Evolutionary conservation across 2,888 invertebrate species (phyloP), one percentile per base, ranked within the genome.

Genomic region (Agrochola circellaris): DNA sequence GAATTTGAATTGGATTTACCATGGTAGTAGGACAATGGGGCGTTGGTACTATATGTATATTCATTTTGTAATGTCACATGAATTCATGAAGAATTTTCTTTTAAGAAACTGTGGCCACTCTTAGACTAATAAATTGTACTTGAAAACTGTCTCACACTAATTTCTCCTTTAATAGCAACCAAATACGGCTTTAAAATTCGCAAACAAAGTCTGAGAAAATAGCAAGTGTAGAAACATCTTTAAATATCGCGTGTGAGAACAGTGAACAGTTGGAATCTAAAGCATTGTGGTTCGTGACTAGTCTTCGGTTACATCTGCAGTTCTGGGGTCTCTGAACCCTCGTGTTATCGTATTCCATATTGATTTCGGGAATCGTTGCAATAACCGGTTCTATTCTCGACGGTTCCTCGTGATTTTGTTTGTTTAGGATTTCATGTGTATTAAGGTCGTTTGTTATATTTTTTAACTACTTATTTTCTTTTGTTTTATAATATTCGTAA

Each of bases 301-400:
- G 86, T 87, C 82, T 89, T 81, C 77, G 77, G 86, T 90, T 89
- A 87, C 84, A 84, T 87, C 88, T 86, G 88, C 87, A 84, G 85
- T 75, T 75, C 72, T 80, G 86, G 75, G 92, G 90, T 91, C 90
- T 87, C 73, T 86, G 91, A 91, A 89, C 91, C 85, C 84, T 78
- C 74, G 79, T 56, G 73, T 86, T 86, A 85, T 82, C 73, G 79
- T 84, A 78, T 81, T 84, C 76, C 77, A 75, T 81, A 84, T 84
- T 82, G 89, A 87, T 88, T 86, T 84, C 65, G 64, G 72, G 51
- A 83, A 79, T 77, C 66, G 67, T 71, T 84, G 81, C 81, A 79
- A 76, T 78, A 67, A 68, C 68, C 65, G 48, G 61, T 80, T 65
- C 30, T 48, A 38, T 65, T 71, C 62, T 67, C 26, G n/a, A 45